phyloP scores from a whole-genome alignment of 2,797 vertebrate genomes.

The Alosa sapidissima region DNA sequence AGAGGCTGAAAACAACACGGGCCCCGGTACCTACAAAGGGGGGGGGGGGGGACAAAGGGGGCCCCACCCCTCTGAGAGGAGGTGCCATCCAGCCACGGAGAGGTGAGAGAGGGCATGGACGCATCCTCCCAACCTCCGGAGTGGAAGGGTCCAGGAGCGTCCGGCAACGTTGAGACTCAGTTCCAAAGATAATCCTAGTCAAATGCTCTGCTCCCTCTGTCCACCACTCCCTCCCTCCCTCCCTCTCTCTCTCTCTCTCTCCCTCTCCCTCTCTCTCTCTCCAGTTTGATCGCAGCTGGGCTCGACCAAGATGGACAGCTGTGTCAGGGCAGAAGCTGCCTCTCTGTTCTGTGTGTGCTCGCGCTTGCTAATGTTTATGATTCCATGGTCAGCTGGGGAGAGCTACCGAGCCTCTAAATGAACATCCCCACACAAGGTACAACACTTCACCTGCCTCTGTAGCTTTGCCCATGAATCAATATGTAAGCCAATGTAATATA shows the following conservation, averaged over 20 bases:
- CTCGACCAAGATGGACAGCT: conserved; percentile 31
- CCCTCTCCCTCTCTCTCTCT: conserved; percentile 23
- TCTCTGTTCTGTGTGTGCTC: background rate
- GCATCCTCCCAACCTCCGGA: background rate
- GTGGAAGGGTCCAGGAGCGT: background rate
- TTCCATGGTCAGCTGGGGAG: conserved; percentile 23
- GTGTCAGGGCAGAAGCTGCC: conserved; percentile 38
- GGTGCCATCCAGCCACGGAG: background rate
- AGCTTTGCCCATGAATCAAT: background rate
- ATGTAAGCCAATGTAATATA: background rate
- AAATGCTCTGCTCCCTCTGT: conserved; percentile 48
- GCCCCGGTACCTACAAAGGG: background rate
- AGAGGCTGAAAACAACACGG: background rate
- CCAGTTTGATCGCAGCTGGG: background rate
- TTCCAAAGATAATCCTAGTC: conserved; percentile 43
- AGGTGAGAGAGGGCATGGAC: background rate
- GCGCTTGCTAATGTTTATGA: conserved; percentile 5
- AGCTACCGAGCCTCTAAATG: background rate
- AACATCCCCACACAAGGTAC: background rate
- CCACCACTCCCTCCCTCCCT: background rate
- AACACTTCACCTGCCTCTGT: background rate
- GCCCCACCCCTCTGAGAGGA: background rate
- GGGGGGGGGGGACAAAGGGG: background rate
- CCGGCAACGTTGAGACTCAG: background rate
- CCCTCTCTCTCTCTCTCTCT: background rate